Conservation (phyloP, 2,113 vertebrate species). For the Asarcornis scutulata region DNA sequence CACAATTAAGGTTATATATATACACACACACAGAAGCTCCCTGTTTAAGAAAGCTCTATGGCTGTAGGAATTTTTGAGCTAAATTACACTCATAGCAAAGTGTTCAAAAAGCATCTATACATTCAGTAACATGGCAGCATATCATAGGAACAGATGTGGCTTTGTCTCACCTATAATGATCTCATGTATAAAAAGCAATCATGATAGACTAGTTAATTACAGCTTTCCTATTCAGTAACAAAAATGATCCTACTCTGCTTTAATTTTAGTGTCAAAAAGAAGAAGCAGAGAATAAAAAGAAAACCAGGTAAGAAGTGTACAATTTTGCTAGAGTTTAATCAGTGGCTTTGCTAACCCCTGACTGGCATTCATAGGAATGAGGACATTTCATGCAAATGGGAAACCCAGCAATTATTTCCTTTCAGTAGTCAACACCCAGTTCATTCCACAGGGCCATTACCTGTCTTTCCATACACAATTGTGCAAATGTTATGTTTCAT, state of each 20-base stretch:
- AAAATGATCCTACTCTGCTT: not conserved
- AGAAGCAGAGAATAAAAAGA: not conserved
- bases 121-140: not conserved
- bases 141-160: not conserved
- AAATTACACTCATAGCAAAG: not conserved
- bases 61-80: not conserved
- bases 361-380: not conserved
- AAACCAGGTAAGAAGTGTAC: not conserved
- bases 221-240: not conserved
- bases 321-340: constrained; percentile 21
- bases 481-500: not conserved
- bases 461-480: not conserved
- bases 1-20: not conserved
- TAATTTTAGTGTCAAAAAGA: constrained; percentile 12
- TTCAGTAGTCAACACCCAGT: not conserved
- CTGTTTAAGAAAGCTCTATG: not conserved
- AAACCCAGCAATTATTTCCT: not conserved
- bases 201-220: constrained; percentile 39
- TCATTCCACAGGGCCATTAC: not conserved
- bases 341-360: not conserved
- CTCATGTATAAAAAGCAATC: constrained; percentile 23
- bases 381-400: not conserved
- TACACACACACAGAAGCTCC: not conserved
- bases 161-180: not conserved
- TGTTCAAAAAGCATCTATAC: not conserved